Conservation (phyloP, 2,797 vertebrate species). For the Sebastes nivosus region DNA sequence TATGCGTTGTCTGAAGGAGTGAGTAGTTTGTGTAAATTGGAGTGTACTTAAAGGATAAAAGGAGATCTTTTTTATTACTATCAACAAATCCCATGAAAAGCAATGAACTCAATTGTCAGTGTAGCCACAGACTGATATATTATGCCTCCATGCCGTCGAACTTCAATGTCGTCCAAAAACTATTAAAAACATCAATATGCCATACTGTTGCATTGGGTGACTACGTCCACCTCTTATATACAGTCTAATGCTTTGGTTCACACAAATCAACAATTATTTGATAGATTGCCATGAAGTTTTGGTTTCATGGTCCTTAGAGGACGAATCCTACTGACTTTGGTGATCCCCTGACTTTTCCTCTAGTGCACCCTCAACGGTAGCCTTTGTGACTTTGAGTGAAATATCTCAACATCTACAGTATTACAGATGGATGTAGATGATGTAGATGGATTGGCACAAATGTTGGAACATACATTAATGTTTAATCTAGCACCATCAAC, state of each 20-base stretch:
- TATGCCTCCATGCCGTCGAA: not conserved
- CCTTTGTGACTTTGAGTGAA: not conserved
- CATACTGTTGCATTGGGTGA: no score
- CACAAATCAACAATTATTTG: not conserved
- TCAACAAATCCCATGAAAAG: not conserved
- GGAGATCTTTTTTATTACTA: not conserved
- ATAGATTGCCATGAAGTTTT: not conserved
- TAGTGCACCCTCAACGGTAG: no score
- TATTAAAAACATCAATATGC: constrained; percentile 1
- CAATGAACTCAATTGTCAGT: not conserved
- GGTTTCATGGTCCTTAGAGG: not conserved
- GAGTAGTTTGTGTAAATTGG: not conserved
- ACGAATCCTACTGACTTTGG: not conserved
- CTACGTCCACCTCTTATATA: no score
- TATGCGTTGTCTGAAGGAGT: not conserved
- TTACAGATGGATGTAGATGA: no score
- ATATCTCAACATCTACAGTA: no score
- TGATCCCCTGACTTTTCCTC: no score
- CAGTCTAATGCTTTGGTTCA: not conserved
- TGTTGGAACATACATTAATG: not conserved
- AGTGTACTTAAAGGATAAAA: not conserved
- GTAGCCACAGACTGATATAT: not conserved
- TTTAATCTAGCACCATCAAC: not conserved
- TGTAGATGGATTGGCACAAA: no score
- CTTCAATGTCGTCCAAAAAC: not conserved